Conservation (phyloP, 2,888 invertebrate species). For the Elgonia sp. region DNA sequence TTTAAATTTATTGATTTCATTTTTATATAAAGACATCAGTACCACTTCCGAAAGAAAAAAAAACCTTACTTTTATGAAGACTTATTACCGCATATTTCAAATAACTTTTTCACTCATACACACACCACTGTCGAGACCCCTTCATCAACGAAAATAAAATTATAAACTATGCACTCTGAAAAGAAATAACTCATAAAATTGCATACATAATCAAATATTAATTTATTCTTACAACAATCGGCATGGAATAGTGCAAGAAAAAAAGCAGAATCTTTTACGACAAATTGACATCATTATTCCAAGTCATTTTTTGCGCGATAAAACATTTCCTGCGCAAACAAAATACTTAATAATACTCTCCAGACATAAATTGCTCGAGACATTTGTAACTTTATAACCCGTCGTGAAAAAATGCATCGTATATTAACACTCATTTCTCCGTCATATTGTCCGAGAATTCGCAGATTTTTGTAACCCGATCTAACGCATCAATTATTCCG, state of each 20-base stretch:
- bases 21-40: no score
- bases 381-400: conserved; percentile 35
- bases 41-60: no score
- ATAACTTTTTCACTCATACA: neutral
- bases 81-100: no score
- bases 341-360: conserved; percentile 24
- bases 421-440: conserved; percentile 25
- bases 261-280: conserved; percentile 28
- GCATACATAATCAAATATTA: neutral
- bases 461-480: conserved; percentile 28
- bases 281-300: conserved; percentile 42
- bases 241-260: neutral
- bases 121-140: no score
- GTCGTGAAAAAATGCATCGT: conserved; percentile 18
- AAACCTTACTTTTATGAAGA: no score
- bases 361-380: conserved; percentile 24
- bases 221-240: neutral
- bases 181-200: neutral
- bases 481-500: conserved; percentile 30
- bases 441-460: neutral
- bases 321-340: conserved; percentile 26
- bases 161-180: neutral
- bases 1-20: no score
- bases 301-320: conserved; percentile 33
- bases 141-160: neutral